Conservation (phyloP, 2,797 vertebrate genomes). For the Sus cebifrons region DNA sequence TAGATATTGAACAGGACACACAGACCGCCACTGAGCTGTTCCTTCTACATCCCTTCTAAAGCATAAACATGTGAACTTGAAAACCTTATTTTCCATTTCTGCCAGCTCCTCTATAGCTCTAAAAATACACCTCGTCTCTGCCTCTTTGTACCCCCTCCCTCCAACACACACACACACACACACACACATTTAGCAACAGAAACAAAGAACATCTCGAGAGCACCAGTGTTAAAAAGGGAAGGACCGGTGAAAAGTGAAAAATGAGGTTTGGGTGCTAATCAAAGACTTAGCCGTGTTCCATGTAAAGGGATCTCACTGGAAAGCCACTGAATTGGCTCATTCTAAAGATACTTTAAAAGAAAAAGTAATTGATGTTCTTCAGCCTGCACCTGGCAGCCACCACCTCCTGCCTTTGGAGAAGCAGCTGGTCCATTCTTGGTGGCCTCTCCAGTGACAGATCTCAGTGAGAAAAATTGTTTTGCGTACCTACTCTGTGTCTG, state of each 20-base stretch:
- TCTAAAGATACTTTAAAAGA: constrained; percentile 54
- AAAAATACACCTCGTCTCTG: constrained; percentile 79
- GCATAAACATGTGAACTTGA: constrained; percentile 75
- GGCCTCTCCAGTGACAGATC: background rate
- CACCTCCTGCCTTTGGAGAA: background rate
- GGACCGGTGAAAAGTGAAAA: constrained; percentile 51
- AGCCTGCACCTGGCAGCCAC: background rate
- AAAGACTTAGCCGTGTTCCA: background rate
- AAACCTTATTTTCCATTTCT: constrained; percentile 84
- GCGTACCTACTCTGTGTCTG: background rate
- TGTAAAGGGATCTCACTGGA: background rate
- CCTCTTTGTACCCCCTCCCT: constrained; percentile 60
- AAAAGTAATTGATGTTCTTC: background rate
- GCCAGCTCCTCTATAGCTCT: constrained; percentile 70
- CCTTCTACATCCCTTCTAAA: constrained; percentile 69
- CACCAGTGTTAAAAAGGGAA: constrained; percentile 30
- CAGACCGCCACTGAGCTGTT: constrained; percentile 18
- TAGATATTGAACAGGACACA: constrained; percentile 78
- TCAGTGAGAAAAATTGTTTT: background rate
- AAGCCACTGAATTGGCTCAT: background rate
- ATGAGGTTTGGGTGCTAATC: constrained; percentile 53
- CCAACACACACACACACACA: constrained; percentile 50
- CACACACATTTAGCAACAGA: constrained; percentile 61
- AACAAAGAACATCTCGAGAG: constrained; percentile 72
- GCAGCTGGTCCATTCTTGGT: background rate